Conservation (phyloP, 2,797 vertebrate species). For the Pipistrellus kuhlii region DNA sequence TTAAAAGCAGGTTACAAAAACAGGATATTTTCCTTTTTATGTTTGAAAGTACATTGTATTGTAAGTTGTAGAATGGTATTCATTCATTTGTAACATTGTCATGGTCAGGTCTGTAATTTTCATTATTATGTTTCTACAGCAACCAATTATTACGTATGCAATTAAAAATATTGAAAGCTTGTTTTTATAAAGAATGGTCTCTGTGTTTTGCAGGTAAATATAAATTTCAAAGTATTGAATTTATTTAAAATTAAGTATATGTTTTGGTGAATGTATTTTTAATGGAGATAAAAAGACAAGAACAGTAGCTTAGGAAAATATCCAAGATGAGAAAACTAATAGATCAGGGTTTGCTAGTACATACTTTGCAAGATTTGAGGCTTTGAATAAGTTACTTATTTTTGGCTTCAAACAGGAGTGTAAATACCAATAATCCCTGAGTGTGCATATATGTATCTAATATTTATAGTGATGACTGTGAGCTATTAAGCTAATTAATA, state of each 20-base stretch:
- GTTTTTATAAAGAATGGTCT: not conserved
- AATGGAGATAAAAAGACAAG: not conserved
- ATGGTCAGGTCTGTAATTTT: not conserved
- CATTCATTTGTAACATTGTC: slow-evolving; percentile 11
- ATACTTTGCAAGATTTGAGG: slow-evolving; percentile 18
- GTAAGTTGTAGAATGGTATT: not conserved
- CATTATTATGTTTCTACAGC: not conserved
- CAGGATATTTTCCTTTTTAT: not conserved
- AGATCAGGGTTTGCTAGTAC: not conserved
- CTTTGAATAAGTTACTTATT: not conserved
- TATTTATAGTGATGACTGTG: slow-evolving; percentile 36
- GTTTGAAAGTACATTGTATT: not conserved
- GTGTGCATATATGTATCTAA: not conserved
- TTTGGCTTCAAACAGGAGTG: not conserved
- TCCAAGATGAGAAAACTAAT: not conserved
- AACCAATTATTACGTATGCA: not conserved
- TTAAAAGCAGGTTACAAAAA: not conserved
- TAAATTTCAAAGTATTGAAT: slow-evolving; percentile 6
- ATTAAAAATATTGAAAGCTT: slow-evolving; percentile 10
- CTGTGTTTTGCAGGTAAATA: slow-evolving; percentile 20
- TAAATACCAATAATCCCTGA: not conserved
- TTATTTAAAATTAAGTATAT: slow-evolving; percentile 18
- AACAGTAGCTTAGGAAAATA: not conserved
- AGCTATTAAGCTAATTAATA: slow-evolving; percentile 27
- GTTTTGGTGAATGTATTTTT: slow-evolving; percentile 32